Evolutionary conservation across 2,888 invertebrate species (phyloP).

Genomic region (Xestoiulus laeticollis): DNA sequence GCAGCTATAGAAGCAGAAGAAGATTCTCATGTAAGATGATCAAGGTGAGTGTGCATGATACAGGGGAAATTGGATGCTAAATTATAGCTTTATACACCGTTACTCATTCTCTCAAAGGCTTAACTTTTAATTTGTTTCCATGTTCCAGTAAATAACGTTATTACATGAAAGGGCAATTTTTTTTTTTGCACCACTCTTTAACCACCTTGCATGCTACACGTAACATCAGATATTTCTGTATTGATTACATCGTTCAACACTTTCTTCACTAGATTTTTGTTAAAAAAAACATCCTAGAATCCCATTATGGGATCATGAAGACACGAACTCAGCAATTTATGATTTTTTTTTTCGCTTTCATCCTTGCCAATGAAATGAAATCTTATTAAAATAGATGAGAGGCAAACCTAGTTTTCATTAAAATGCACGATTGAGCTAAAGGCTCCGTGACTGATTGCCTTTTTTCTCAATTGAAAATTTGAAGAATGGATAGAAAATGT

Average conservation of each 20-base stretch:
- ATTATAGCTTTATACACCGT: not conserved
- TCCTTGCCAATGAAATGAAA: not conserved
- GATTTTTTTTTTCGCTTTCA: not conserved
- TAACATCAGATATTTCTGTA: not conserved
- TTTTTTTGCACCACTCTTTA: no score
- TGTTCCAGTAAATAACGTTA: slow-evolving; percentile 8
- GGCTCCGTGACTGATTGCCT: slow-evolving; percentile 19
- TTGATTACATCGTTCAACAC: not conserved
- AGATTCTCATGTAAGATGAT: not conserved
- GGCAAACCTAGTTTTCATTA: not conserved
- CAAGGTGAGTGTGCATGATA: not conserved
- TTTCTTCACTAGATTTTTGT: not conserved
- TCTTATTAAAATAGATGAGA: slow-evolving; percentile 26
- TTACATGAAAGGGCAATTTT: not conserved
- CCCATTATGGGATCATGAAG: not conserved
- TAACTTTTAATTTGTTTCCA: slow-evolving; percentile 26
- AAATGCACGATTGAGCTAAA: not conserved
- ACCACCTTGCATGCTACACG: no score
- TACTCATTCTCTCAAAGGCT: not conserved
- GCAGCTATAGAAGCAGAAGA: no score
- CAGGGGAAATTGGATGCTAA: not conserved
- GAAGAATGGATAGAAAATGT: not conserved
- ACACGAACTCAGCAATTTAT: not conserved
- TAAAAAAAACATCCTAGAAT: not conserved
- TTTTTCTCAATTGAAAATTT: not conserved